Base-by-base conservation (phyloP, 2,113 vertebrate species). In the Menura novaehollandiae region DNA sequence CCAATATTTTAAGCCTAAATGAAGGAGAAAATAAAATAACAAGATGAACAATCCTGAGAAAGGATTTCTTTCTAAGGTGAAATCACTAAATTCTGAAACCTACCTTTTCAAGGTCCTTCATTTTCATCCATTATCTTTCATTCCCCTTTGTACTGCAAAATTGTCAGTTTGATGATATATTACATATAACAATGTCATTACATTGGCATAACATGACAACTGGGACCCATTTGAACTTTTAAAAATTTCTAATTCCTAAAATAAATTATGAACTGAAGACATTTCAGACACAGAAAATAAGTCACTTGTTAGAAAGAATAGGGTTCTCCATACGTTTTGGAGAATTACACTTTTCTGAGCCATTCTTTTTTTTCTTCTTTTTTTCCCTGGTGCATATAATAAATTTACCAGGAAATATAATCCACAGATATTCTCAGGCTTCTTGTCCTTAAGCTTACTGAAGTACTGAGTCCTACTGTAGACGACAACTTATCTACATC, bases 201-300 rank as follows among this genome's bases (percentile, higher is more conserved):
- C 56, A 83, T 73, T 94, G 86, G 72, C 47, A 67, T 91, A 96
- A 96, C 71, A 75, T 91, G 90, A 64, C 92, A 88, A 90, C 35
- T 86, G 96, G 91, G 95, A 96, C 52, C 93, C 71, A 84, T 96
- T 84, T 91, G 74, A 96, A 97, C 93, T 96, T 96, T 86, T 88
- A 51, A 75, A 96, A 91, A 91, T 83, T 95, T 96, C 87, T 92
- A 80, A 86, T 94, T 35, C n/a, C 52, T 93, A 88, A 95, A 91
- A 96, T 94, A 96, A 97, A 96, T 97, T 89, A 88, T 3, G 18
- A 87, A 74, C 64, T 53, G 35, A 79, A 91, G 86, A 88, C 11
- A 16, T 86, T 86, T 79, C 55, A 94, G 72, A 82, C 51, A 81
- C 10, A 67, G 35, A 90, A 95, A 76, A 93, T 76, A 82, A 93